phyloP scores from a whole-genome alignment of 2,888 invertebrate species.

The Mythimna albipuncta region DNA sequence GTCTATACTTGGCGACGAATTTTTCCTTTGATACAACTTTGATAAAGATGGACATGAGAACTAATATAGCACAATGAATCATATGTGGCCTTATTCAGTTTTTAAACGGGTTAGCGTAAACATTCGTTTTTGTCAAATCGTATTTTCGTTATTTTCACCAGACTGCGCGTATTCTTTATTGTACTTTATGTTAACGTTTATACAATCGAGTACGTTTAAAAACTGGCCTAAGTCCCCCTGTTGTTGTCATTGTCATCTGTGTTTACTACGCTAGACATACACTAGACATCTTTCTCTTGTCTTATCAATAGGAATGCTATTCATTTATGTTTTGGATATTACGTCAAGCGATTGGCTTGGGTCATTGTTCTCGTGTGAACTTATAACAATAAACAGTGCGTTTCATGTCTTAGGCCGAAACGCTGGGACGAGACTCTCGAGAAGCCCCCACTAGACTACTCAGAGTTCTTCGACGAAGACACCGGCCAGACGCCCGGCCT shows the following conservation, averaged over 20 bases:
- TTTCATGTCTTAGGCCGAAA: slow-evolving; percentile 92
- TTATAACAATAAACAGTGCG: slow-evolving; percentile 37
- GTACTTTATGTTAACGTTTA: no score
- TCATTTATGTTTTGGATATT: slow-evolving; percentile 5
- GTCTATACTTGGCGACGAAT: no score
- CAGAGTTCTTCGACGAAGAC: slow-evolving; percentile 98
- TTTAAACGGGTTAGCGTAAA: no score
- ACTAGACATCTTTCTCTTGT: neutral
- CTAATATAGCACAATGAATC: no score
- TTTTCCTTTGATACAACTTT: no score
- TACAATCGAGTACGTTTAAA: no score
- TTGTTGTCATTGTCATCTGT: neutral
- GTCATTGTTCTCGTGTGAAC: slow-evolving; percentile 34
- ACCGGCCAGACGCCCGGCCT: slow-evolving; percentile 98
- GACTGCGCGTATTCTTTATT: no score
- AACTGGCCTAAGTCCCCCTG: no score
- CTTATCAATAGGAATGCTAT: slow-evolving; percentile 1
- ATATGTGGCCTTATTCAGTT: no score
- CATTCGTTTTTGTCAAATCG: no score
- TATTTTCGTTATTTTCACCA: no score
- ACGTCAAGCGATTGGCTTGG: slow-evolving; percentile 7
- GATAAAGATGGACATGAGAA: no score
- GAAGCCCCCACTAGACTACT: slow-evolving; percentile 98
- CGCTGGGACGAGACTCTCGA: slow-evolving; percentile 99
- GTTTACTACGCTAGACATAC: neutral